phyloP scores from a whole-genome alignment of 2,797 vertebrate species.

The Rallus crepitans region DNA sequence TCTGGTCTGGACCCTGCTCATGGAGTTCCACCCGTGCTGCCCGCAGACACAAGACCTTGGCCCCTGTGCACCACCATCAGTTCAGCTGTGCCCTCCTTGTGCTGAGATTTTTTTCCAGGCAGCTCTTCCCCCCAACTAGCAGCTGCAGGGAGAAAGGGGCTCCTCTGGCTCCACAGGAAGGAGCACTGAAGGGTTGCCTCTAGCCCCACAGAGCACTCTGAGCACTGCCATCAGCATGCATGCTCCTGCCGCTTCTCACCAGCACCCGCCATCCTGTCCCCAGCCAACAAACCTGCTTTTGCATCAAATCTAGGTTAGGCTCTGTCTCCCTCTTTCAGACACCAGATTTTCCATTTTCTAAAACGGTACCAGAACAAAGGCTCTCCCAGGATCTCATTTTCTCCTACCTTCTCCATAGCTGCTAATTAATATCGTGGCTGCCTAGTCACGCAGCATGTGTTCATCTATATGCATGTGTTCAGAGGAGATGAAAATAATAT shows the following conservation, averaged over 20 bases:
- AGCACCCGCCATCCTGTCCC: background rate
- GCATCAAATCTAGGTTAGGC: background rate
- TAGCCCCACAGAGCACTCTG: background rate
- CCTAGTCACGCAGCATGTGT: background rate
- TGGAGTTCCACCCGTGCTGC: background rate
- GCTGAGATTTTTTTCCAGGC: background rate
- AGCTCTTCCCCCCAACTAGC: background rate
- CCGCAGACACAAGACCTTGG: background rate
- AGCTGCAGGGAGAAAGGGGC: background rate
- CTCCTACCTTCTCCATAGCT: background rate
- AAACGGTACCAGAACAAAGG: background rate
- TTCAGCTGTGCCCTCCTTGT: background rate
- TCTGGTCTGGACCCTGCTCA: background rate
- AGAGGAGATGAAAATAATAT: background rate
- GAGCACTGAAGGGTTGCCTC: accelerated
- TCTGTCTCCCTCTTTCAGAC: background rate
- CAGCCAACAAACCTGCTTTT: background rate
- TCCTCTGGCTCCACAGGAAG: background rate
- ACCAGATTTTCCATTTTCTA: background rate
- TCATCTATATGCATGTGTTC: background rate
- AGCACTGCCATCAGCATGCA: accelerated
- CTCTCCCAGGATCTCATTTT: constrained; percentile 14
- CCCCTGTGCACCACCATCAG: accelerated
- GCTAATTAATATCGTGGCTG: background rate
- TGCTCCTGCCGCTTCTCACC: accelerated